Evolutionary conservation across 2,888 invertebrate genomes (phyloP).

Genomic region (Slavum lentiscoides): DNA sequence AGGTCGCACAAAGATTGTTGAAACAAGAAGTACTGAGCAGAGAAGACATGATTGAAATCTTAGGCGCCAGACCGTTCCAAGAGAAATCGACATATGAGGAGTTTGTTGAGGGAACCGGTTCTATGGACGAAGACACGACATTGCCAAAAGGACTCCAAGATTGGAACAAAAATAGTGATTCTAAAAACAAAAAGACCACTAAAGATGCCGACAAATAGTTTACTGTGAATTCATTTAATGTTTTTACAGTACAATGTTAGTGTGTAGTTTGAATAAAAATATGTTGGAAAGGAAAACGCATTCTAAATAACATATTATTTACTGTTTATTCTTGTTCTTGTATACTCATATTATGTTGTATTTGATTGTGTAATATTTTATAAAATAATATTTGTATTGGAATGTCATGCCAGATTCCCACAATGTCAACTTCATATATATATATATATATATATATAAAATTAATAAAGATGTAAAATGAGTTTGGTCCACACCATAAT

Average conservation of each 20-base stretch:
- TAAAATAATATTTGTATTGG: not conserved
- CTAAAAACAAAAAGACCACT: conserved; percentile 58
- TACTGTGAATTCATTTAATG: not conserved
- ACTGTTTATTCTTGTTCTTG: not conserved
- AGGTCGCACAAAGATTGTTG: conserved; percentile 81
- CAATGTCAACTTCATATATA: too few species aligned
- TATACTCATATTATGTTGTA: conserved; percentile 18
- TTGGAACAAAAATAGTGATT: conserved; percentile 80
- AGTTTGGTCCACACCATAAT: too few species aligned
- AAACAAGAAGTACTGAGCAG: conserved; percentile 93
- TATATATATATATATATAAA: too few species aligned
- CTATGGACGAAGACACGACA: conserved; percentile 93
- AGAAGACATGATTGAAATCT: conserved; percentile 95
- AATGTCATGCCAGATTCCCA: not conserved
- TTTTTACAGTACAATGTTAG: conserved; percentile 25
- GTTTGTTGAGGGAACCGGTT: conserved; percentile 97
- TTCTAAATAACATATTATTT: not conserved
- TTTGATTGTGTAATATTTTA: conserved; percentile 12
- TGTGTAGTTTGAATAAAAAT: conserved; percentile 43
- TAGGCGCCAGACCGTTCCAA: conserved; percentile 92
- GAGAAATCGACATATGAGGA: conserved; percentile 99
- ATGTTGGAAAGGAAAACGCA: not conserved
- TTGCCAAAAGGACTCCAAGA: conserved; percentile 92
- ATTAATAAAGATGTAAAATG: too few species aligned
- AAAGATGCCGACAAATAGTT: conserved; percentile 15